A percentile compares a stretch with the other conserved stretches of the same genome.
Conservation (phyloP, 2,888 invertebrate species). For the Coenonympha arcania region DNA sequence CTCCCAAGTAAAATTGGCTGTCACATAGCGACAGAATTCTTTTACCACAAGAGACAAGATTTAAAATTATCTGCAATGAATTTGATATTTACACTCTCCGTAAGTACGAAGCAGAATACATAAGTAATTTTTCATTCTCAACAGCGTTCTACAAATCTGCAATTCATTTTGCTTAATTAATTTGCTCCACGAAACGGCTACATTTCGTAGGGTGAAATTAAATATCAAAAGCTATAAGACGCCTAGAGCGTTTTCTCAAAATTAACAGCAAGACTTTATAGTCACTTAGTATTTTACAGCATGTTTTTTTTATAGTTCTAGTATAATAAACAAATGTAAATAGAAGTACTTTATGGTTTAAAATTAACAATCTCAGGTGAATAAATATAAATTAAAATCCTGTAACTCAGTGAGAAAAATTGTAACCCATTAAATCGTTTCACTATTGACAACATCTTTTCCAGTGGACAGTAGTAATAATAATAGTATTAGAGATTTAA, state of each 20-base stretch:
- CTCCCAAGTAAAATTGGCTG: no score
- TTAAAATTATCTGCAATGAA: neutral
- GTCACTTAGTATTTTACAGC: neutral
- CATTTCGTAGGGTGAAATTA: slow-evolving; percentile 21
- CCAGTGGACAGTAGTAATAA: no score
- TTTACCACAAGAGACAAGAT: neutral
- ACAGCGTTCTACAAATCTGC: slow-evolving; percentile 20
- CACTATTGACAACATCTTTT: no score
- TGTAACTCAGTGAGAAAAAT: no score
- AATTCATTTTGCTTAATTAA: slow-evolving; percentile 30
- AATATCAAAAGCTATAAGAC: slow-evolving; percentile 14
- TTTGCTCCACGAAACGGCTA: slow-evolving; percentile 24
- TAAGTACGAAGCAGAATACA: slow-evolving; percentile 1
- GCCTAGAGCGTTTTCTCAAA: slow-evolving; percentile 13
- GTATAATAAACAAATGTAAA: neutral
- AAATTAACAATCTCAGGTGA: neutral
- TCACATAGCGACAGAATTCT: no score
- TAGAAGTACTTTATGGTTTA: neutral
- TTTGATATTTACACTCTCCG: neutral
- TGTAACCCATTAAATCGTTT: no score
- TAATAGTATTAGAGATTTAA: neutral
- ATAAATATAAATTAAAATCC: neutral
- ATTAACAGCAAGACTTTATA: slow-evolving; percentile 4
- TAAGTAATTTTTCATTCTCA: slow-evolving; percentile 22
- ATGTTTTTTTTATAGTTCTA: neutral